Evolutionary conservation across 2,797 vertebrate genomes (phyloP), one percentile per base, ranked within the genome.

Genomic region (Lepilemur septentrionalis): DNA sequence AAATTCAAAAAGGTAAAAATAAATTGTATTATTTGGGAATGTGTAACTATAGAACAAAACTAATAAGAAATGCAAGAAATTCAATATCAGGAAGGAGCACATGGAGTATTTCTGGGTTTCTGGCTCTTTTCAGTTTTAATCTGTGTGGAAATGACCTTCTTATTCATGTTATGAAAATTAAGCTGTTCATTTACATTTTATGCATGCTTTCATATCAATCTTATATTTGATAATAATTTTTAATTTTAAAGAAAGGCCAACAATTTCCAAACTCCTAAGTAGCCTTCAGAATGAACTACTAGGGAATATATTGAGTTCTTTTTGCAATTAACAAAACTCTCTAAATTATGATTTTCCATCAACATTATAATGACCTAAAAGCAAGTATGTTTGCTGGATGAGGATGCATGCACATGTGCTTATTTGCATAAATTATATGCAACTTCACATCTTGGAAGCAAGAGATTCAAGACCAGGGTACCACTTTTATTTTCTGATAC

Each of bases 151-250:
- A 96, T 57, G 32, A 55, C 20, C n/a, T 67, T 50, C 38, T 73
- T 82, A 70, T 52, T 80, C 23, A 43, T 46, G 80, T 93, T 50
- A 89, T n/a, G 80, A 69, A 84, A 69, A 61, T 75, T 72, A 72
- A 65, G 15, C 57, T 83, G 13, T 69, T 88, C 48, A n/a, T 35
- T 75, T 93, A 50, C 7, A 57, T 89, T 78, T 73, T 32, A 94
- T 69, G 43, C 6, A 48, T 23, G n/a, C 48, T 59, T 67, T 79
- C 63, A 35, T 79, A 30, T 75, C n/a, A 86, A 88, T 55, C 25
- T 65, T 70, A 35, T 30, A 76, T 59, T 80, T 91, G 10, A 43
- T 67, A 81, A 79, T 32, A 52, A 76, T 69, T 78, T 73, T 84
- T 43, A 84, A 43, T 55, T 52, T 92, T 55, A 35, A 79, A 32